phyloP scores from a whole-genome alignment of 2,797 vertebrate species.

The Euphonia xanthogaster region DNA sequence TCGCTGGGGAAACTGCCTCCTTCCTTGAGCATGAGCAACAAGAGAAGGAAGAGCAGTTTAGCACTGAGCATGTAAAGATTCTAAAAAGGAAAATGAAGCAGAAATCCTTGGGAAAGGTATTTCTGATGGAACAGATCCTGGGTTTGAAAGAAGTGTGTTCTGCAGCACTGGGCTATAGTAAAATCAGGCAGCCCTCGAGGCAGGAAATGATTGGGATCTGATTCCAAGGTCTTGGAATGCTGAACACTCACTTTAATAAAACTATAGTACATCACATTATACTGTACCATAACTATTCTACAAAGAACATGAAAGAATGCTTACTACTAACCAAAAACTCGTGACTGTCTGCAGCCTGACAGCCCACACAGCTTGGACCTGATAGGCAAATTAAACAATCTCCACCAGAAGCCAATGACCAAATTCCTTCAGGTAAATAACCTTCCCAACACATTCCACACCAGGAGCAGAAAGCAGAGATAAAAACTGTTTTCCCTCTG shows the following conservation, averaged over 20 bases:
- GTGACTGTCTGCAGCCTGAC: not conserved
- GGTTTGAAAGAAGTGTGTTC: not conserved
- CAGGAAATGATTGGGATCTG: not conserved
- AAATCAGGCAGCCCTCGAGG: accelerated
- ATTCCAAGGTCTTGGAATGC: not conserved
- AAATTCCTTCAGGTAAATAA: not conserved
- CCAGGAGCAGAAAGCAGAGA: not conserved
- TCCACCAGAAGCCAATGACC: not conserved
- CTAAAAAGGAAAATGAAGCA: not conserved
- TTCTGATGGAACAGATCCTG: not conserved
- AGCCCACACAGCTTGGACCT: not conserved
- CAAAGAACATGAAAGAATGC: not conserved
- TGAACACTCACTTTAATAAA: not conserved
- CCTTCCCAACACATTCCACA: not conserved
- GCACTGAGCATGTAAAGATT: not conserved
- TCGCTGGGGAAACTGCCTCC: not conserved
- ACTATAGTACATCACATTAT: not conserved
- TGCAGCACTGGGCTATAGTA: not conserved
- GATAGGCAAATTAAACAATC: not conserved
- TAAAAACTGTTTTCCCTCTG: not conserved
- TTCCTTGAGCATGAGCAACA: not conserved
- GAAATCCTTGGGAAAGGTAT: not conserved
- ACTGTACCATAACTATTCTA: not conserved
- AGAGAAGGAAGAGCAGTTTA: not conserved
- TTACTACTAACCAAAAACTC: not conserved